Conservation (phyloP, 2,888 invertebrate genomes). For the Sesia bembeciformis region DNA sequence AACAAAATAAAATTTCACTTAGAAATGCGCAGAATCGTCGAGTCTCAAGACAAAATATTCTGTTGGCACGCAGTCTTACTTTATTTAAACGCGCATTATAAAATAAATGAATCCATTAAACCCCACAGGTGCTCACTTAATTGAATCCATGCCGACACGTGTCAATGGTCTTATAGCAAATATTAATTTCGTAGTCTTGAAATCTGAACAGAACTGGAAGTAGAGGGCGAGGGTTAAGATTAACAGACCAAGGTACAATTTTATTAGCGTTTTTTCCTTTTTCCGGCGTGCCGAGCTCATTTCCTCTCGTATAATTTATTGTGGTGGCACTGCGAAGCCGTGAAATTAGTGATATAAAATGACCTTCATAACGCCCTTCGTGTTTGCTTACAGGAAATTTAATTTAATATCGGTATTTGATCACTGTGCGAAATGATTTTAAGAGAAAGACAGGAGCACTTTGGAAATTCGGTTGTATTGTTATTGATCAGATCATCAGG, state of each 20-base stretch:
- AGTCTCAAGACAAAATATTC: too few species aligned
- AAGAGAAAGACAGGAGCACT: background rate
- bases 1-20: too few species aligned
- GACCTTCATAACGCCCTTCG: constrained; percentile 33
- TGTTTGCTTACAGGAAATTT: constrained; percentile 37
- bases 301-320: constrained; percentile 63
- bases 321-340: constrained; percentile 39
- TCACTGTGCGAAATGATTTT: background rate
- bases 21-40: too few species aligned
- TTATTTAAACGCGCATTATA: too few species aligned
- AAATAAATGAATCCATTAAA: too few species aligned
- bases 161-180: too few species aligned
- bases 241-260: constrained; percentile 61
- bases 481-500: too few species aligned
- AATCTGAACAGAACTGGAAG: constrained; percentile 41
- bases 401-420: constrained; percentile 13
- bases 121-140: too few species aligned
- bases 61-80: too few species aligned
- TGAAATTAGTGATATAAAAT: constrained; percentile 62
- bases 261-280: constrained; percentile 68
- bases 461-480: too few species aligned
- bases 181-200: constrained; percentile 26
- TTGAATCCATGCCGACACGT: too few species aligned
- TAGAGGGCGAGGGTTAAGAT: constrained; percentile 48
- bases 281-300: constrained; percentile 59